These are phyloP conservation scores for Onthophagus taurus DNA, from an alignment of 1,140 invertebrate genomes.

Conservation along the genomic window DNA sequence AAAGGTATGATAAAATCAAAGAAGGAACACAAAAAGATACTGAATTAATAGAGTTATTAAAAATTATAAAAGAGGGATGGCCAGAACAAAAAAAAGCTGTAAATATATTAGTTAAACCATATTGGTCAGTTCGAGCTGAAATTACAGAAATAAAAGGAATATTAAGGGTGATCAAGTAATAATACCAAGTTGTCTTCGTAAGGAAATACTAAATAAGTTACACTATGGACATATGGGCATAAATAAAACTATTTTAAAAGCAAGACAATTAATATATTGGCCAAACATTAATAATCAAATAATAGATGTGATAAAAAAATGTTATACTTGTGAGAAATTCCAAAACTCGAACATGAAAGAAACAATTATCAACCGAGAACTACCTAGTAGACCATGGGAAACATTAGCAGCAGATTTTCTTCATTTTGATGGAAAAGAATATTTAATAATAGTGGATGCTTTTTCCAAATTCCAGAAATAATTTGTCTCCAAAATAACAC, in stretches of 20 bases:
- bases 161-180: conserved; percentile 28
- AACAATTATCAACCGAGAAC: conserved; percentile 29
- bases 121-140: too few species aligned
- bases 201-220: conserved; percentile 30
- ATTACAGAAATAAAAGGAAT: too few species aligned
- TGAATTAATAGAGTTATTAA: conserved; percentile 23
- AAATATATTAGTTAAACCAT: not conserved
- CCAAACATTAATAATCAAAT: conserved; percentile 36
- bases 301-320: conserved; percentile 34
- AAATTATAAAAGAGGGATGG: conserved; percentile 33
- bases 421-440: conserved; percentile 26
- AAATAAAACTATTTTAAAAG: conserved; percentile 33
- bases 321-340: conserved; percentile 33
- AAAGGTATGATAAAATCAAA: too few species aligned
- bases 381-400: conserved; percentile 27
- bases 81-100: conserved; percentile 30
- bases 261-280: conserved; percentile 22
- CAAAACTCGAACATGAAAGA: conserved; percentile 22
- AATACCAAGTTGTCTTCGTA: conserved; percentile 28
- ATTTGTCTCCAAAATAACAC: not conserved
- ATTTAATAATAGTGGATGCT: conserved; percentile 33
- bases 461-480: conserved; percentile 31
- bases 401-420: conserved; percentile 32
- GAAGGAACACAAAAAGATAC: too few species aligned
- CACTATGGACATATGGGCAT: conserved; percentile 41